Evolutionary conservation across 2,888 invertebrate species (phyloP).

Genomic region (Stenurella melanura): DNA sequence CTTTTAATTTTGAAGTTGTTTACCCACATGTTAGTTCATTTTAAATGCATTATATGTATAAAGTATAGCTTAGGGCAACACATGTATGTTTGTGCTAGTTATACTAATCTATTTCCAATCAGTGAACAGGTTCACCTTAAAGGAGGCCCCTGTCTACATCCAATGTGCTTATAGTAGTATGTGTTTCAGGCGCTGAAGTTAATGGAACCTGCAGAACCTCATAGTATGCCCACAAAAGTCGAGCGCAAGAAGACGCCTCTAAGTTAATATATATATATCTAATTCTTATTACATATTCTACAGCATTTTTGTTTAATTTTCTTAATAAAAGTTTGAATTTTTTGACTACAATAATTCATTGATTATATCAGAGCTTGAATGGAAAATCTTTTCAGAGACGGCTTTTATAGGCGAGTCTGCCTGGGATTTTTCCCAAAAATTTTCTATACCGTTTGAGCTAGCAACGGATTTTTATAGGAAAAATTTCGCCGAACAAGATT

Average conservation of each 20-base stretch:
- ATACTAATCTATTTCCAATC: constrained; percentile 47
- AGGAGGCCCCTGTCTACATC: neutral
- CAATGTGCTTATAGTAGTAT: neutral
- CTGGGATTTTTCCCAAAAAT: too few species aligned
- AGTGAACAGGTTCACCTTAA: constrained; percentile 44
- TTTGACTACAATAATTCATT: too few species aligned
- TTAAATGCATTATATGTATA: neutral
- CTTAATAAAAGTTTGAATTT: neutral
- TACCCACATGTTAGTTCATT: neutral
- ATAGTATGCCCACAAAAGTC: neutral
- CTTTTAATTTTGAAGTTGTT: neutral
- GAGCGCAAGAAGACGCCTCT: constrained; percentile 20
- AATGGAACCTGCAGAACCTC: constrained; percentile 36
- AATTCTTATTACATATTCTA: neutral
- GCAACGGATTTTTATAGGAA: too few species aligned
- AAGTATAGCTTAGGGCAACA: neutral
- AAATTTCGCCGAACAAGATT: too few species aligned
- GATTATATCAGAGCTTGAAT: too few species aligned
- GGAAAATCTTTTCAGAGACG: too few species aligned
- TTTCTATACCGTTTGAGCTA: too few species aligned
- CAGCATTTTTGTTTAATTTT: neutral
- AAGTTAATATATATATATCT: constrained; percentile 6
- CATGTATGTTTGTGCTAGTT: neutral
- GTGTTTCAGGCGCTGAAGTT: constrained; percentile 36
- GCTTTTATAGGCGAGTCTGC: too few species aligned